Conservation (phyloP, 2,888 invertebrate species). For the Phrixothrix hirtus region DNA sequence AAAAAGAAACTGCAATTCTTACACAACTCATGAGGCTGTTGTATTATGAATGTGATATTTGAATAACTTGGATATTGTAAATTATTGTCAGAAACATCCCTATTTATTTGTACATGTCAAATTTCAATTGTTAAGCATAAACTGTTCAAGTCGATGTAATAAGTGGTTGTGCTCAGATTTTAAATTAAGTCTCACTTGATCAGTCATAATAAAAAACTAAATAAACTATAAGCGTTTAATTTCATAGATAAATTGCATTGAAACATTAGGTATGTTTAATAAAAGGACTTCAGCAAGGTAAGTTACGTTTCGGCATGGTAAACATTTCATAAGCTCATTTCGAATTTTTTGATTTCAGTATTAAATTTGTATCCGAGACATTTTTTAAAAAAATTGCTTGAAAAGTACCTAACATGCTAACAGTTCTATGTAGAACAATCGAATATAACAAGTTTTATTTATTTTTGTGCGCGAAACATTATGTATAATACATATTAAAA, state of each 20-base stretch:
- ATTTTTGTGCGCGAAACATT: no score
- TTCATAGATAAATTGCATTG: background rate
- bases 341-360: no score
- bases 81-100: slow-evolving; percentile 48
- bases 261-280: background rate
- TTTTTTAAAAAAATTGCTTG: no score
- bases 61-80: slow-evolving; percentile 55
- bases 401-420: no score
- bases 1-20: slow-evolving; percentile 42
- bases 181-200: slow-evolving; percentile 44
- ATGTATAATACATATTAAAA: no score
- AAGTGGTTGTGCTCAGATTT: slow-evolving; percentile 51
- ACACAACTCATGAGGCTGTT: slow-evolving; percentile 54
- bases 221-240: slow-evolving; percentile 25
- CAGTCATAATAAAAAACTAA: slow-evolving; percentile 48
- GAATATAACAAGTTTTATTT: no score
- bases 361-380: no score
- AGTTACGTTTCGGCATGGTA: no score
- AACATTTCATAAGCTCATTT: no score
- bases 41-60: slow-evolving; percentile 59
- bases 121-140: slow-evolving; percentile 47
- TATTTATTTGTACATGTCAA: slow-evolving; percentile 55
- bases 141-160: slow-evolving; percentile 53
- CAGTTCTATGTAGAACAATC: no score
- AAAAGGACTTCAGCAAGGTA: background rate